Base-by-base conservation (phyloP, 2,113 vertebrate species). In the Sakesphorus luctuosus region DNA sequence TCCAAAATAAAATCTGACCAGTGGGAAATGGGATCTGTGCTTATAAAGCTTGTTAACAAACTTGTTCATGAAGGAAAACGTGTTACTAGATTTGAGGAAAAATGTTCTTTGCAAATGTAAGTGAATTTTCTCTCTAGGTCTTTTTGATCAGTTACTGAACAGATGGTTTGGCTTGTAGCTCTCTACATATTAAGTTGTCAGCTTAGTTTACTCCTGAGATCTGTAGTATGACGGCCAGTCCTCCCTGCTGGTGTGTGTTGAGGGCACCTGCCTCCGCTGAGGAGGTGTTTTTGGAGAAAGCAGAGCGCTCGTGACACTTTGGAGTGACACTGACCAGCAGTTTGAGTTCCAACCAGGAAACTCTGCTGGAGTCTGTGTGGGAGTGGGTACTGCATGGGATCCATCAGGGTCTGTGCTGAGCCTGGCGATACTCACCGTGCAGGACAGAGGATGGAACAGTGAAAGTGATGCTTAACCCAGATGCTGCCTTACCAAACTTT, bases 1-100 rank as follows among this genome's bases (percentile, higher is more conserved):
- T 80, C 86, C 79, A 87, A 90, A 93, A 78, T 77, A 74, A 86
- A 79, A 82, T 79, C 72, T 86, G 83, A 68, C 89, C 89, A 73
- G 69, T 33, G 26, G 65, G 66, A 84, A 94, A 89, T 3, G 23
- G 29, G 28, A 78, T 81, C 65, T 94, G 21, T 56, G 50, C n/a
- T 84, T 49, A n/a, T 0, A 36, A 33, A 87, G 26, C 67, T 89
- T 81, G n/a, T 47, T 91, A 94, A 82, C 44, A 68, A 56, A 28
- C 40, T 72, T 68, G 40, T 94, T 82, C 38, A 14, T 81, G 44
- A 87, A 76, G 77, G 25, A 72, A 81, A 95, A 81, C 19, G 29
- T 3, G 3, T 87, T 56, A 58, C 58, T 52, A 81, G 4, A 68
- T 71, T 66, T 35, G 47, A 91, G 44, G 28, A 19, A 78, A 50